Evolutionary conservation across 2,113 vertebrate species (phyloP), one percentile per base, ranked within the genome.

Genomic region (Lepidothrix coronata): DNA sequence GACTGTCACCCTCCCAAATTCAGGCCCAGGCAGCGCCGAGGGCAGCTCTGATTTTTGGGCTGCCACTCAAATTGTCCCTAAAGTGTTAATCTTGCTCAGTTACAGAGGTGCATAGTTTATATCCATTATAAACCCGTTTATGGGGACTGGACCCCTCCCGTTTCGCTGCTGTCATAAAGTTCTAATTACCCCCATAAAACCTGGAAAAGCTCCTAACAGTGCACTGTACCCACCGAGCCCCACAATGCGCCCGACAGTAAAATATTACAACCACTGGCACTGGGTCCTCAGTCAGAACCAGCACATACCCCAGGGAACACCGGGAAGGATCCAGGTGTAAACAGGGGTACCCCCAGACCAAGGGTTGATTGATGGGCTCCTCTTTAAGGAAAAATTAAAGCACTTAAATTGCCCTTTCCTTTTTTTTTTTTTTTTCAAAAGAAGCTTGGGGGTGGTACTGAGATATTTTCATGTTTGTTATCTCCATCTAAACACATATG

Each of bases 121-220:
- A 97, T 97, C 98, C 98, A 98, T 98, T 98, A 98, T 98, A 98
- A 98, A 98, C 97, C 97, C 92, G 91, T 98, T 98, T 98, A 98
- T 97, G 98, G 98, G 97, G 97, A 97, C 96, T 84, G 86, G 97
- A 96, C 94, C 96, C 97, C 97, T 97, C 97, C 98, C 97, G 95
- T 97, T 98, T 88, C 71, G 96, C 98, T 97, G 96, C 93, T 86
- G 98, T 94, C 96, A 86, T 98, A 98, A 98, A 98, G 94, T 93
- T 93, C 98, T 98, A 98, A 98, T 98, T 97, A 97, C 98, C 98
- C 95, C 97, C 97, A 98, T 98, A 98, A 98, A 98, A 96, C 24
- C 57, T n/a, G 97, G 80, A 94, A 98, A 96, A 94, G 89, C 95
- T 97, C 96, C 96, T 97, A 97, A 97, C 80, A 97, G 96, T 80